These are phyloP conservation scores for Oscheius sp. DNA, from an alignment of 1,140 invertebrate genomes.

Conservation along the genomic window DNA sequence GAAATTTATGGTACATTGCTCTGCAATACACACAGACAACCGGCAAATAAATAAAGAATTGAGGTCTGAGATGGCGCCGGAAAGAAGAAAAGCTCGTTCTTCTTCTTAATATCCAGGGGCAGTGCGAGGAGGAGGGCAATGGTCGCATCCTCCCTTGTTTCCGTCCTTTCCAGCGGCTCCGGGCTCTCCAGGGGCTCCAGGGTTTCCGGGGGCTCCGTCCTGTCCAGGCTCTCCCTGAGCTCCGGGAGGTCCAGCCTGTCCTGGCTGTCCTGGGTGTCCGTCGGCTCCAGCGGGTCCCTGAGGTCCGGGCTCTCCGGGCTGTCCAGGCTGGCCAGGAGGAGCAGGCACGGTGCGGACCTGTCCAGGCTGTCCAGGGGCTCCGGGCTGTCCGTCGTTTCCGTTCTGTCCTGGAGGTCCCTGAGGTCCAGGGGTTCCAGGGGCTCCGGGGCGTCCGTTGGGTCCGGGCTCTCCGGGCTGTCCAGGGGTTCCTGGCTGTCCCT, in stretches of 20 bases:
- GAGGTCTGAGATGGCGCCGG: not conserved
- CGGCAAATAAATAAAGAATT: not conserved
- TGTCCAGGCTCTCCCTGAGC: slow-evolving; percentile 35
- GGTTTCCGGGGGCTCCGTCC: slow-evolving; percentile 30
- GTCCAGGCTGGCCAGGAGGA: slow-evolving; percentile 23
- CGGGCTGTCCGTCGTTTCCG: slow-evolving; percentile 30
- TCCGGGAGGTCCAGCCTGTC: slow-evolving; percentile 14
- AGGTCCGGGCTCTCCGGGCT: slow-evolving; percentile 29
- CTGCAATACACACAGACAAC: not conserved
- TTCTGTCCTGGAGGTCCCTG: slow-evolving; percentile 24
- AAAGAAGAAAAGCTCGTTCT: not conserved
- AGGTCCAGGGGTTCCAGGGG: slow-evolving; percentile 30
- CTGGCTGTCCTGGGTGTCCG: slow-evolving; percentile 8
- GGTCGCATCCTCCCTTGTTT: slow-evolving; percentile 39
- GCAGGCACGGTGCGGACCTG: slow-evolving; percentile 23
- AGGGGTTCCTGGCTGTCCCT: slow-evolving; percentile 22
- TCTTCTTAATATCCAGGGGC: slow-evolving; percentile 40
- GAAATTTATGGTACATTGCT: slow-evolving; percentile 9
- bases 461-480: slow-evolving; percentile 29
- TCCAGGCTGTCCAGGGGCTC: slow-evolving; percentile 35
- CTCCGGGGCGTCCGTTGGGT: slow-evolving; percentile 33
- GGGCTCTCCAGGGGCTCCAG: slow-evolving; percentile 29
- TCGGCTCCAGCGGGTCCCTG: slow-evolving; percentile 17
- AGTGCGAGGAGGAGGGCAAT: slow-evolving; percentile 38
- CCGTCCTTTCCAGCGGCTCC: slow-evolving; percentile 33